Evolutionary conservation across 1,140 invertebrate species (phyloP).

Genomic region (Drosophila equinoxialis): DNA sequence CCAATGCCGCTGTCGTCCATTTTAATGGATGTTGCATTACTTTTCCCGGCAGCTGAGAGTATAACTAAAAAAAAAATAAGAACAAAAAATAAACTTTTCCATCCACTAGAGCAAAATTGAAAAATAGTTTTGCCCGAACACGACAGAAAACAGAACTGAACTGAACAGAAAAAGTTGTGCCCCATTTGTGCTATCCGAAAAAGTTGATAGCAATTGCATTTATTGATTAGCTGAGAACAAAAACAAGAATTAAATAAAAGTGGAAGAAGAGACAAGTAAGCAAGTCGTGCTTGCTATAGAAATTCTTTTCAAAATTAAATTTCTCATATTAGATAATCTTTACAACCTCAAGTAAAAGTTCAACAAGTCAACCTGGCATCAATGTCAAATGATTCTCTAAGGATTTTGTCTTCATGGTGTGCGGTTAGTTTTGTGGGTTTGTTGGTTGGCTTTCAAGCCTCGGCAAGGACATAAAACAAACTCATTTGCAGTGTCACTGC

Average conservation of each 20-base stretch:
- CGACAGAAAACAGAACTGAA: slow-evolving; percentile 19
- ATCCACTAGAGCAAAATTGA: slow-evolving; percentile 57
- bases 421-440: slow-evolving; percentile 13
- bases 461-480: slow-evolving; percentile 51
- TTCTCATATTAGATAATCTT: slow-evolving; percentile 8
- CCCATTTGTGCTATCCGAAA: slow-evolving; percentile 25
- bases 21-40: slow-evolving; percentile 77
- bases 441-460: slow-evolving; percentile 42
- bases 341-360: slow-evolving; percentile 28
- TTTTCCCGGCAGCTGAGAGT: slow-evolving; percentile 45
- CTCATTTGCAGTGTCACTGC: slow-evolving; percentile 49
- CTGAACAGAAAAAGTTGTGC: slow-evolving; percentile 37
- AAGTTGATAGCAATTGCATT: slow-evolving; percentile 59
- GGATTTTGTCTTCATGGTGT: slow-evolving; percentile 3
- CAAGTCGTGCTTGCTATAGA: slow-evolving; percentile 7
- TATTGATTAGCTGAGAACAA: slow-evolving; percentile 58
- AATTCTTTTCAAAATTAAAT: slow-evolving; percentile 7
- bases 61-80: slow-evolving; percentile 21
- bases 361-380: slow-evolving; percentile 55
- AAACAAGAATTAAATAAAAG: slow-evolving; percentile 10
- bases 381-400: slow-evolving; percentile 45
- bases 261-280: neutral
- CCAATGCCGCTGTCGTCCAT: slow-evolving; percentile 38
- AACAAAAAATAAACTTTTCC: slow-evolving; percentile 52
- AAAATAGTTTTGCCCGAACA: slow-evolving; percentile 63